Evolutionary conservation across 2,888 invertebrate species (phyloP).

Genomic region (Chalcis sispes): DNA sequence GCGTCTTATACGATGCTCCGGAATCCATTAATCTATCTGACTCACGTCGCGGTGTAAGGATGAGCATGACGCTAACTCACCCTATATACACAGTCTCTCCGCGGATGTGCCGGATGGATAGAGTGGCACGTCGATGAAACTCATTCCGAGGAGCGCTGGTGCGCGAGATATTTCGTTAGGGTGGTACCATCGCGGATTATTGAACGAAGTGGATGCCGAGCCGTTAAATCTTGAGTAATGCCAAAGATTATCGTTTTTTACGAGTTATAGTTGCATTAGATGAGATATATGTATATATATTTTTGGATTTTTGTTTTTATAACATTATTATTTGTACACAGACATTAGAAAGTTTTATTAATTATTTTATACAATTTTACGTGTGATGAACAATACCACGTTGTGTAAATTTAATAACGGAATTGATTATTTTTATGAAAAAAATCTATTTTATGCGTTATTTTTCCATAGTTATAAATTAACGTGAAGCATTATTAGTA

Average conservation of each 20-base stretch:
- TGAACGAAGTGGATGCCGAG: constrained; percentile 4
- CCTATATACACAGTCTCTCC: too few relatives aligned
- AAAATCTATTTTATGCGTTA: constrained; percentile 1
- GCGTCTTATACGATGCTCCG: too few relatives aligned
- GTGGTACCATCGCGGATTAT: constrained; percentile 37
- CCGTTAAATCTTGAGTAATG: constrained; percentile 42
- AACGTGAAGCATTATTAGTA: constrained; percentile 29
- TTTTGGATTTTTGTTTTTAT: neutral
- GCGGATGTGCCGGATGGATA: neutral
- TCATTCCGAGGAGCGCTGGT: constrained; percentile 26
- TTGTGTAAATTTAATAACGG: constrained; percentile 18
- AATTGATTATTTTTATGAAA: constrained; percentile 17
- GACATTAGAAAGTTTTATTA: neutral
- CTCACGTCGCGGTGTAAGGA: constrained; percentile 36
- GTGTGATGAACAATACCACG: neutral
- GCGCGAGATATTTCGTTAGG: constrained; percentile 19
- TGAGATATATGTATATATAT: neutral
- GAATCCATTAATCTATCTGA: constrained; percentile 51
- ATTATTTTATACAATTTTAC: neutral
- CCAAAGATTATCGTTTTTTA: constrained; percentile 20
- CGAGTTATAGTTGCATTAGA: constrained; percentile 23
- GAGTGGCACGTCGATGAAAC: too few relatives aligned
- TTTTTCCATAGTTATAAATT: neutral
- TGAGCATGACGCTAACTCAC: constrained; percentile 30
- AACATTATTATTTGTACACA: neutral